Conservation (phyloP, 30 jellyfish, hydroid and myxozoan species). For the Aurelia aurita complex sp. Pacific region DNA sequence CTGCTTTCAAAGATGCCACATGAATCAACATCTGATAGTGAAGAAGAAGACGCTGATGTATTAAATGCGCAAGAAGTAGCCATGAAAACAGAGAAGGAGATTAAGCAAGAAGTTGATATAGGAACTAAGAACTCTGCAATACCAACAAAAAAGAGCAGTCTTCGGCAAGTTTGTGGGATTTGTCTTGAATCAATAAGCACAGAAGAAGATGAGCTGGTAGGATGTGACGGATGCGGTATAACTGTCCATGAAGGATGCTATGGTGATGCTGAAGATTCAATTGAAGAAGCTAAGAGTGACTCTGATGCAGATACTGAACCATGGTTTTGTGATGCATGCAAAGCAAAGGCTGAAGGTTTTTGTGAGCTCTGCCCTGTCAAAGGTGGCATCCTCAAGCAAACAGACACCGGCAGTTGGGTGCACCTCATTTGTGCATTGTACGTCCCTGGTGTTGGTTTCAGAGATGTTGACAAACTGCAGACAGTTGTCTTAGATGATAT, state of each 20-base stretch:
- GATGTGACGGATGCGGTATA: constrained; percentile 93
- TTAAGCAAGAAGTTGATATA: background rate
- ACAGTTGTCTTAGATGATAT: constrained; percentile 90
- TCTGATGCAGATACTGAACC: constrained; percentile 95
- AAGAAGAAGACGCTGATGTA: background rate
- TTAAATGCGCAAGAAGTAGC: background rate
- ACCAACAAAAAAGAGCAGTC: constrained; percentile 31
- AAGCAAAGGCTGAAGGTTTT: constrained; percentile 70
- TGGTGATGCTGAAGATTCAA: constrained; percentile 78
- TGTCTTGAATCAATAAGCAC: constrained; percentile 84
- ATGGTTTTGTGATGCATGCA: constrained; percentile 98
- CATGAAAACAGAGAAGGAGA: background rate
- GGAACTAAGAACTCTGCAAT: background rate
- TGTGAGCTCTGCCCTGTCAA: constrained; percentile 95
- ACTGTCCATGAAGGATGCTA: constrained; percentile 99
- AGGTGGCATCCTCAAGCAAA: constrained; percentile 92
- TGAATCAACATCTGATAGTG: background rate
- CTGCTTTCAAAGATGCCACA: too few relatives aligned
- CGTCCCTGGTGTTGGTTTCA: constrained; percentile 93
- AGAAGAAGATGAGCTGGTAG: constrained; percentile 93
- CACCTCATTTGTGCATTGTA: constrained; percentile 95
- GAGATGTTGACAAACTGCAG: constrained; percentile 85
- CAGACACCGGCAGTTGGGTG: constrained; percentile 94
- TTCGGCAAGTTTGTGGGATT: constrained; percentile 76
- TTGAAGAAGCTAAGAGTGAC: constrained; percentile 68